A percentile compares a stretch with the other conserved stretches of the same genome.
phyloP scores from a whole-genome alignment of 2,888 invertebrate genomes.

The Zaprionus obscuricornis region DNA sequence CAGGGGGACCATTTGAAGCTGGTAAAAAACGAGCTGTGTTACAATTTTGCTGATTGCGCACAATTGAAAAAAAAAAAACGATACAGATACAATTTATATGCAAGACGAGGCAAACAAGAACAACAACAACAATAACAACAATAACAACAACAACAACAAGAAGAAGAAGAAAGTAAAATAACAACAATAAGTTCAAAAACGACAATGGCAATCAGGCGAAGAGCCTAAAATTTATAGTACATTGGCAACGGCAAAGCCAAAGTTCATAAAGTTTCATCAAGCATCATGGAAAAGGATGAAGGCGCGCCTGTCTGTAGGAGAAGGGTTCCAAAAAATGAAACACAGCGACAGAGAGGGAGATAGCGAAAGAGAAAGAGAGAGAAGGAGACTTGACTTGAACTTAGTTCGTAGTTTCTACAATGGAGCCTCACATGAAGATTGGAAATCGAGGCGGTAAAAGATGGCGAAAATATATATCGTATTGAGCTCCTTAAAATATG shows the following conservation, averaged over 20 bases:
- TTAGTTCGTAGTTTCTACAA: slow-evolving; percentile 5
- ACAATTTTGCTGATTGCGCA: slow-evolving; percentile 78
- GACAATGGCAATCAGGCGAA: slow-evolving; percentile 64
- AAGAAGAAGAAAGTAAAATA: too few species aligned
- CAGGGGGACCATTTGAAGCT: slow-evolving; percentile 20
- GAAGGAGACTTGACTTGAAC: slow-evolving; percentile 23
- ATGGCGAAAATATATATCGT: slow-evolving; percentile 75
- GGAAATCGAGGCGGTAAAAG: slow-evolving; percentile 50
- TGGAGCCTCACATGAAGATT: slow-evolving; percentile 53
- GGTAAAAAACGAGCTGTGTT: slow-evolving; percentile 66
- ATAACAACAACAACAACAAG: slow-evolving; percentile 20
- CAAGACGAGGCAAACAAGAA: slow-evolving; percentile 5
- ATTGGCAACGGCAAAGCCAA: slow-evolving; percentile 58
- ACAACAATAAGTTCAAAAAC: slow-evolving; percentile 53
- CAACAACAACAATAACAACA: slow-evolving; percentile 28
- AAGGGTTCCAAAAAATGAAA: slow-evolving; percentile 15
- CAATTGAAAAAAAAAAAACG: slow-evolving; percentile 50
- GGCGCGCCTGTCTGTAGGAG: too few species aligned
- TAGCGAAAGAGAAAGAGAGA: slow-evolving; percentile 1
- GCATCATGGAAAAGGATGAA: slow-evolving; percentile 36
- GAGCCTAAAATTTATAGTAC: slow-evolving; percentile 64
- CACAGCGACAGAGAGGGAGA: slow-evolving; percentile 9
- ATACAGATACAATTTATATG: slow-evolving; percentile 71
- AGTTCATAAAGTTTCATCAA: slow-evolving; percentile 77
- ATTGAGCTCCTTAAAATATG: slow-evolving; percentile 83